These are phyloP conservation scores for Halcyon leucocephala DNA, from an alignment of 2,797 vertebrate species.

Conservation along the genomic window DNA sequence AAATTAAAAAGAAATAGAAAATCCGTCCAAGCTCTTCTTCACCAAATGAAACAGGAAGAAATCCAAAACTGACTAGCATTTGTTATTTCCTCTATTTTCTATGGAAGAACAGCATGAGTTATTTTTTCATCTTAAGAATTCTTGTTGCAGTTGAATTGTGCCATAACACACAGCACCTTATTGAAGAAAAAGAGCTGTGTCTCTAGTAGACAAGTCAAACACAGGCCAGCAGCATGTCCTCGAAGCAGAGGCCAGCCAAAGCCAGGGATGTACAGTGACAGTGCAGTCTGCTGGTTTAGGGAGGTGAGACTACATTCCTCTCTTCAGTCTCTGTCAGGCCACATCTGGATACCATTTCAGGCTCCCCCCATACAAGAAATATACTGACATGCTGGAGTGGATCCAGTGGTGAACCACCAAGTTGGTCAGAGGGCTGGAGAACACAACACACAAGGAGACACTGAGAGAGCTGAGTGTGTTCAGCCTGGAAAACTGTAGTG, in stretches of 20 bases:
- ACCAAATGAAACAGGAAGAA: not conserved
- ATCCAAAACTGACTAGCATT: not conserved
- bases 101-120: not conserved
- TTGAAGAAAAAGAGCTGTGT: not conserved
- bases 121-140: not conserved
- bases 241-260: not conserved
- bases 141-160: not conserved
- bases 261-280: too few species aligned
- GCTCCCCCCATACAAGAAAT: not conserved
- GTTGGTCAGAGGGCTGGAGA: not conserved
- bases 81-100: not conserved
- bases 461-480: not conserved
- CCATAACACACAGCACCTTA: not conserved
- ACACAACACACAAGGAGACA: not conserved
- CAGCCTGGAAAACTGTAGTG: not conserved
- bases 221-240: fast-evolving
- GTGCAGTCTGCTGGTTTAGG: not conserved
- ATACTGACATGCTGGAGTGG: fast-evolving
- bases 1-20: conserved; percentile 1
- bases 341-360: not conserved
- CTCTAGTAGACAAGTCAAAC: not conserved
- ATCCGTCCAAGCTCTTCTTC: not conserved
- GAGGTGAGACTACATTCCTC: not conserved
- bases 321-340: not conserved
- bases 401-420: not conserved